Evolutionary conservation across 1,140 invertebrate genomes (phyloP).

Genomic region (Leptonema lineaticorne): DNA sequence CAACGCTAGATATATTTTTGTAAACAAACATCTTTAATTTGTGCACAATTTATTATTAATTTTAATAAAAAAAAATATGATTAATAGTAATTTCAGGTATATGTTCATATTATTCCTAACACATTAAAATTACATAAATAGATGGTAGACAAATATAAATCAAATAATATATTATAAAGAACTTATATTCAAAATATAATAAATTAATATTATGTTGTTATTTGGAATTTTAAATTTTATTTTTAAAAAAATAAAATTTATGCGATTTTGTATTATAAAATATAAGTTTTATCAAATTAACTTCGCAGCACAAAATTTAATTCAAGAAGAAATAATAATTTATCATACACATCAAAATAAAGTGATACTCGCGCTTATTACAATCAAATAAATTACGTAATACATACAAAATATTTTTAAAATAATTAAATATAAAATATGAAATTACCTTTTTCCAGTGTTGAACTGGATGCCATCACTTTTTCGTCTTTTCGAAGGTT

Average conservation of each 20-base stretch:
- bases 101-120: too few relatives aligned
- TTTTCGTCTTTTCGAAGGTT: constrained; percentile 16
- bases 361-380: not conserved
- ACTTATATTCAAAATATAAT: too few relatives aligned
- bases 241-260: not conserved
- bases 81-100: too few relatives aligned
- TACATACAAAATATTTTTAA: not conserved
- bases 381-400: not conserved
- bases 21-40: too few relatives aligned
- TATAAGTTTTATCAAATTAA: not conserved
- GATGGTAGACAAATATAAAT: too few relatives aligned
- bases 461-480: constrained; percentile 17
- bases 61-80: too few relatives aligned
- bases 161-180: too few relatives aligned
- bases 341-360: not conserved
- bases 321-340: not conserved
- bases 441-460: constrained; percentile 19
- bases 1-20: too few relatives aligned
- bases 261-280: not conserved
- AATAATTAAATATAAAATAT: not conserved
- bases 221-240: too few relatives aligned
- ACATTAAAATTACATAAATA: too few relatives aligned
- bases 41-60: too few relatives aligned
- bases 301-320: not conserved
- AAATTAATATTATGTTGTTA: too few relatives aligned